Conservation (phyloP, 1,140 invertebrate genomes). For the Platorchestia sp. region DNA sequence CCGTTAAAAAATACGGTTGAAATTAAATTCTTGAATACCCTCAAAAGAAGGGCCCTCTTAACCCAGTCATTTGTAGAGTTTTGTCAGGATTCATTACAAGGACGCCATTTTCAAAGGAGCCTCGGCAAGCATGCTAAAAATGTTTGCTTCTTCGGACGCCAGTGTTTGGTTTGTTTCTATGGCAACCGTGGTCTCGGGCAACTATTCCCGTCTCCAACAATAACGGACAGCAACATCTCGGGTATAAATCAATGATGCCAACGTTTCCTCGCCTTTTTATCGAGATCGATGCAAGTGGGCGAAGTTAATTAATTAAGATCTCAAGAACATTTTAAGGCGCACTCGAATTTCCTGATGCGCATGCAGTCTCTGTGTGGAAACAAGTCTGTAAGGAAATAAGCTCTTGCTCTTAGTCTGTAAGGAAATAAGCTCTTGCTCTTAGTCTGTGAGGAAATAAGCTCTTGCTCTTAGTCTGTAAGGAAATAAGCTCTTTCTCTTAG, state of each 20-base stretch:
- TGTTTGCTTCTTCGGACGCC: background rate
- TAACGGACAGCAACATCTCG: background rate
- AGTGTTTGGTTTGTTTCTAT: conserved; percentile 22
- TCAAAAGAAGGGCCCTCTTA: background rate
- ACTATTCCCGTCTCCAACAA: conserved; percentile 23
- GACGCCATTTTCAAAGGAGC: background rate
- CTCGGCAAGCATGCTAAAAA: background rate
- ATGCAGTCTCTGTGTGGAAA: background rate
- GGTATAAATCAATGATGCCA: conserved; percentile 27
- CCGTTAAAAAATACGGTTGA: background rate
- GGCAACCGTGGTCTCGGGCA: background rate
- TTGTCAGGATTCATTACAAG: background rate
- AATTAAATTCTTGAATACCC: background rate
- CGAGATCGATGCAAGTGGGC: background rate
- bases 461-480: no score
- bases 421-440: no score
- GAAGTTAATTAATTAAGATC: background rate
- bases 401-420: no score
- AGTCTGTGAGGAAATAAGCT: no score
- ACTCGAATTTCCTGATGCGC: background rate
- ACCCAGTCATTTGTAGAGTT: background rate
- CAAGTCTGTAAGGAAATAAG: background rate
- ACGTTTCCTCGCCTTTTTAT: background rate
- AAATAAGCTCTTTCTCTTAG: no score
- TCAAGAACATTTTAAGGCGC: background rate